Evolutionary conservation across 2,797 vertebrate genomes (phyloP).

Genomic region (Tokudaia tokunoshimensis): DNA sequence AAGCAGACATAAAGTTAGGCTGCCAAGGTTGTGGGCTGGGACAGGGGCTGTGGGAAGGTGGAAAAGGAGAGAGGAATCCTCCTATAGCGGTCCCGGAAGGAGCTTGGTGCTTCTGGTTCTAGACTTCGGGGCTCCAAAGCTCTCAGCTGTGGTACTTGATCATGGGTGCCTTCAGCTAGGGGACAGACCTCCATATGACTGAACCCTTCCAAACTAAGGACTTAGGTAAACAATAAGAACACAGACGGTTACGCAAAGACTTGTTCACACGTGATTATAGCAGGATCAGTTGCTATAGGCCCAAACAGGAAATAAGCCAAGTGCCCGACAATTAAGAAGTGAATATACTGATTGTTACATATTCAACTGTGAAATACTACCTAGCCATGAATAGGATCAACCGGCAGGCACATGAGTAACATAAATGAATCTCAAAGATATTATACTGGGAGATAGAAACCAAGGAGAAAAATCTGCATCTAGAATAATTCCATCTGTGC

Average conservation of each 20-base stretch:
- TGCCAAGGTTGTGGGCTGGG: not conserved
- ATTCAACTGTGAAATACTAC: not conserved
- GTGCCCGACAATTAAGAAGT: not conserved
- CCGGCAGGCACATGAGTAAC: not conserved
- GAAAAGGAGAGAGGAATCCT: not conserved
- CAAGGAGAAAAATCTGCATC: not conserved
- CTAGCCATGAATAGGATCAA: not conserved
- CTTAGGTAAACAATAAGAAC: not conserved
- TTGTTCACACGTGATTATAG: not conserved
- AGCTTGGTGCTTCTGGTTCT: not conserved
- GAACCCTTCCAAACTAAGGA: not conserved
- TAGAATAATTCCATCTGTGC: conserved; percentile 33
- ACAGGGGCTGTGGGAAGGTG: not conserved
- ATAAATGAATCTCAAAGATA: conserved; percentile 1
- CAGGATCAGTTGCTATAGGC: not conserved
- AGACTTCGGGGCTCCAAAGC: not conserved
- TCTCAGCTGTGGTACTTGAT: not conserved
- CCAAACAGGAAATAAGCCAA: conserved; percentile 28
- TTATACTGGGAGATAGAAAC: not conserved
- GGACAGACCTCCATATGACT: not conserved
- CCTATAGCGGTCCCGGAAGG: not conserved
- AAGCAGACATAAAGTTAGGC: not conserved
- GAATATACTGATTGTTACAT: not conserved
- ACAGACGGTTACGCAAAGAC: not conserved
- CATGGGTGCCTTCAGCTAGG: not conserved